A percentile compares a stretch with the other conserved stretches of the same genome.
These are phyloP conservation scores for Mechanitis messenoides DNA, from an alignment of 2,888 invertebrate genomes.

Conservation along the genomic window DNA sequence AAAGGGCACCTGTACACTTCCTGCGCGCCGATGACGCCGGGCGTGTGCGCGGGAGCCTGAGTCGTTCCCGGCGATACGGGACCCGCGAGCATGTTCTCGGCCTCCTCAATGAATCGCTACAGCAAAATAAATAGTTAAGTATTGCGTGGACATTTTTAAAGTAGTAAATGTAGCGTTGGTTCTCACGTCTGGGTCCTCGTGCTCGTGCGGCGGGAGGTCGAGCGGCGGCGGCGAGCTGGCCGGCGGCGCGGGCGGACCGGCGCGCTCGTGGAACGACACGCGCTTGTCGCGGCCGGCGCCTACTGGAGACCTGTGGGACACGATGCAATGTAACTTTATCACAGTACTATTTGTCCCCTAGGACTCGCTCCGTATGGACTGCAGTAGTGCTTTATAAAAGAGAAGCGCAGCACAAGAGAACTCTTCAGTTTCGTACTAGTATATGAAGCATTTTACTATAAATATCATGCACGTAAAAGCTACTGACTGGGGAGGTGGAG, in stretches of 20 bases:
- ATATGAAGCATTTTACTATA: neutral
- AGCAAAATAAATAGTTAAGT: neutral
- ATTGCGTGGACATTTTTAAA: too few relatives aligned
- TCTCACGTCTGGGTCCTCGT: constrained; percentile 89
- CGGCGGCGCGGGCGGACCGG: constrained; percentile 34
- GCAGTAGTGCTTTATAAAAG: too few relatives aligned
- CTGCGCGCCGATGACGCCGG: constrained; percentile 98
- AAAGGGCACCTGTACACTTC: constrained; percentile 89
- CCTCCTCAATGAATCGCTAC: constrained; percentile 87
- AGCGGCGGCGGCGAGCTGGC: constrained; percentile 33
- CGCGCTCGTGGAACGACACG: constrained; percentile 85
- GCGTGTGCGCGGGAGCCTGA: constrained; percentile 80
- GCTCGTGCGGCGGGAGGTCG: constrained; percentile 32
- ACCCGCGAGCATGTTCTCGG: constrained; percentile 86
- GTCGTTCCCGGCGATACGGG: constrained; percentile 82
- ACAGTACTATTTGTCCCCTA: too few relatives aligned
- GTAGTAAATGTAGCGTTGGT: neutral
- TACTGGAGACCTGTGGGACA: constrained; percentile 48
- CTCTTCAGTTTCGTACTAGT: too few relatives aligned
- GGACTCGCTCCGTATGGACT: too few relatives aligned
- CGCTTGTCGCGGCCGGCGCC: constrained; percentile 75
- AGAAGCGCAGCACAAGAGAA: too few relatives aligned
- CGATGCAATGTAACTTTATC: neutral
- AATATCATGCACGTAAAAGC: neutral
- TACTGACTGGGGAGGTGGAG: constrained; percentile 45